A percentile compares a stretch with the other conserved stretches of the same genome.
Conservation (phyloP, 2,888 invertebrate genomes). For the Patella caerulea region DNA sequence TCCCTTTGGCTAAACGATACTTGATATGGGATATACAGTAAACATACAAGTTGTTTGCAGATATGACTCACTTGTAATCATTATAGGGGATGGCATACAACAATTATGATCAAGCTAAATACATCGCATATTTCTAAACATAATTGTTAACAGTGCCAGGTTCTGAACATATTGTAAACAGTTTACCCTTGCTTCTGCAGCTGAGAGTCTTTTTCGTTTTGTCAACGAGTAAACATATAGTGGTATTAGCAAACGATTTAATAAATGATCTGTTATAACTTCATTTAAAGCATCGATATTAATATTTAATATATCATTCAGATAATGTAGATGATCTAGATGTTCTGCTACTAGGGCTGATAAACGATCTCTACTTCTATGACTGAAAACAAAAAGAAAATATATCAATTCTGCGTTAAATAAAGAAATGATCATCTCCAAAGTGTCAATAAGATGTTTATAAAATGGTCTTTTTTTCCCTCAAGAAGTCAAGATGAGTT, state of each 20-base stretch:
- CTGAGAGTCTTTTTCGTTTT: constrained; percentile 72
- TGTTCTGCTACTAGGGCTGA: constrained; percentile 97
- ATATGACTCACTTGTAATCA: no score
- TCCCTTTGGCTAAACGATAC: no score
- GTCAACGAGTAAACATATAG: constrained; percentile 93
- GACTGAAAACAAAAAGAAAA: constrained; percentile 76
- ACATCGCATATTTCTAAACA: not conserved
- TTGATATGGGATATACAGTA: no score
- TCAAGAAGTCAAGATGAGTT: no score
- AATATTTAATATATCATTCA: constrained; percentile 94
- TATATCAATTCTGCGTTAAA: no score
- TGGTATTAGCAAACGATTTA: constrained; percentile 93
- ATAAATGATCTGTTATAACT: constrained; percentile 92
- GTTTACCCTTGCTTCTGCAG: constrained; percentile 51
- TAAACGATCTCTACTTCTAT: constrained; percentile 89
- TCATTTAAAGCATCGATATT: constrained; percentile 93
- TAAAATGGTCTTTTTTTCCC: no score
- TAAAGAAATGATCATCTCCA: no score
- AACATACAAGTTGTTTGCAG: no score
- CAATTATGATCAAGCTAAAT: no score
- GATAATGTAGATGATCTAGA: constrained; percentile 95
- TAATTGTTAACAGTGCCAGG: not conserved
- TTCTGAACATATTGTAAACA: no score
- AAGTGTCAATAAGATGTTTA: no score
- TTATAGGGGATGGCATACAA: no score